Base-by-base conservation (phyloP, 2,113 vertebrate genomes). In the Saccopteryx bilineata region DNA sequence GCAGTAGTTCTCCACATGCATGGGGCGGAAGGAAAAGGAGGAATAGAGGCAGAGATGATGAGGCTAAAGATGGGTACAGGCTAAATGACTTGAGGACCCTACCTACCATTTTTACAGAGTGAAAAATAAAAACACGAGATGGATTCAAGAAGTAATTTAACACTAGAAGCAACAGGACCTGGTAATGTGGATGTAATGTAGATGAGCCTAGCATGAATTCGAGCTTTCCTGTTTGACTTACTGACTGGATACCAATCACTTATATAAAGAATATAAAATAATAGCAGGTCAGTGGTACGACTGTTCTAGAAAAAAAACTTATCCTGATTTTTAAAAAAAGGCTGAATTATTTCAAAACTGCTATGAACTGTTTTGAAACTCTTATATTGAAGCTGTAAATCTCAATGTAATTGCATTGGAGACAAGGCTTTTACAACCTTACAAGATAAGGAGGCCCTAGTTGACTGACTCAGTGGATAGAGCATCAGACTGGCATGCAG, bases 231-330 rank as follows among this genome's bases (percentile, higher is more conserved):
- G 17, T 31, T 8, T 69, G 12, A 63, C 33, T 58, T 65, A 83
- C 1, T 88, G 7, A 56, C 2, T 39, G 2, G 4, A 82, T 60
- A 56, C 8, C 26, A 82, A 39, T 56, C 10, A 50, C 33, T 28
- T 15, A 82, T 19, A 79, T 0, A 89, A 65, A 89, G 23, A 84
- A 75, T 60, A 80, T 58, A n/a, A 52, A 72, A 69, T 1, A 81
- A 65, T 3, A 83, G 9, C 28, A 54, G 9, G n/a, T 31, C 48
- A 89, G 5, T 56, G 33, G 17, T 61, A 63, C 31, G 46, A 46
- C 52, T 56, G 8, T 61, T 92, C 63, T 24, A 60, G 58, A 90
- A 87, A 91, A 33, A 60, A 96, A 76, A 50, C 48, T 33, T 66
- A 15, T 46, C 33, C 68, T 86, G 15, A 78, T 28, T 9, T 71